Conservation (phyloP, 2,113 vertebrate species). For the Peromyscus polionotus region DNA sequence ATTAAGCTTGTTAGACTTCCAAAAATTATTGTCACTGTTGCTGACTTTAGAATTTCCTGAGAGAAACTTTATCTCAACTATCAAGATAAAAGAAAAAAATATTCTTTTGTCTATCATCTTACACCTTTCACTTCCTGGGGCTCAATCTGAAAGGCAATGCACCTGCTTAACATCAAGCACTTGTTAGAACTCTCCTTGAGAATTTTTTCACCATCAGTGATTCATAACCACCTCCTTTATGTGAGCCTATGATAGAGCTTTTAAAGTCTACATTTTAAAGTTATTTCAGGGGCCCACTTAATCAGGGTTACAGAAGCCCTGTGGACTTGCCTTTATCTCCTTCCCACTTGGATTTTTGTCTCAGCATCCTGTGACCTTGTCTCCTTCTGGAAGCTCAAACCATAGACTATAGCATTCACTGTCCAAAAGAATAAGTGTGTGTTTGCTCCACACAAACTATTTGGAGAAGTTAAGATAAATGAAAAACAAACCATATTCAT, state of each 20-base stretch:
- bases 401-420: background rate
- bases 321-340: slow-evolving; percentile 60
- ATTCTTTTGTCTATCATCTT: slow-evolving; percentile 77
- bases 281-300: slow-evolving; percentile 77
- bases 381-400: background rate
- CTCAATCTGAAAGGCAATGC: slow-evolving; percentile 77
- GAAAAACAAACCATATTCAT: background rate
- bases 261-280: slow-evolving; percentile 83
- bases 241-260: slow-evolving; percentile 70
- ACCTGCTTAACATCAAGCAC: slow-evolving; percentile 83
- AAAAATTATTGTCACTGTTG: slow-evolving; percentile 71
- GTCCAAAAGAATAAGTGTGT: background rate
- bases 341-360: slow-evolving; percentile 34
- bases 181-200: slow-evolving; percentile 84
- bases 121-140: slow-evolving; percentile 76
- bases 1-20: slow-evolving; percentile 54
- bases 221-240: slow-evolving; percentile 72
- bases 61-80: slow-evolving; percentile 72
- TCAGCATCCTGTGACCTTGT: background rate
- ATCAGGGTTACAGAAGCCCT: slow-evolving; percentile 71
- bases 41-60: slow-evolving; percentile 66
- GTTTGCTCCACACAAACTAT: background rate
- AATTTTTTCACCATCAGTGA: slow-evolving; percentile 74
- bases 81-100: slow-evolving; percentile 78
- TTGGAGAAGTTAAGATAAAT: slow-evolving; percentile 34